Base-by-base conservation (phyloP, 1,140 invertebrate species). In the Galendromus occidentalis region DNA sequence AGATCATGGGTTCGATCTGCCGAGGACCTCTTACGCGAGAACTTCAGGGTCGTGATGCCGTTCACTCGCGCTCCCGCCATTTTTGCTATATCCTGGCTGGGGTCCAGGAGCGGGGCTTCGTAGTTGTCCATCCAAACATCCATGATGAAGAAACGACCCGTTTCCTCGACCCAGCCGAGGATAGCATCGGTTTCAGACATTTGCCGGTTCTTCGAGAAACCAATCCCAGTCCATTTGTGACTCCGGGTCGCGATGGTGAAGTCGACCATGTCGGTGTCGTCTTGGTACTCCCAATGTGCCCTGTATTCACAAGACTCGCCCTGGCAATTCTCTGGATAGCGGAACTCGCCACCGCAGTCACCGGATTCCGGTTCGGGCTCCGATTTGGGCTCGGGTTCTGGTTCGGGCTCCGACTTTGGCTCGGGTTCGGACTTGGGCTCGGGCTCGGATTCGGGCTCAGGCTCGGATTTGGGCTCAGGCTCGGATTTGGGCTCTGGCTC, bases 151-250 rank as follows among this genome's bases (percentile, higher is more conserved):
- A 84, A 82, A 20, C 86, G 78, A 78, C 84, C 65, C 79, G 80
- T 64, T 79, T 71, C 77, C 71, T 90, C 87, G 12, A 92, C 84
- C 86, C 87, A 91, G 9, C 89, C 89, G 17, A 94, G 77, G 7
- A 93, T 82, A 0, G 86, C 86, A 72, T 89, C 87, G 0, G 85
- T 85, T 78, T 87, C 83, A 7, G 84, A 80, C 90, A 93, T 93
- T 73, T 82, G 84, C 66, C 83, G 83, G 71, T 90, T 84, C 65
- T 88, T 80, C 30, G 88, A 91, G 75, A 96, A 93, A 14, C 86
- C 91, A 68, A 96, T 88, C 1, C 91, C 93, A 1, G 91, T 93
- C 93, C 93, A 97, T 14, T 82, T 80, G 67, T 90, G 83, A 0
- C 81, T 79, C 12, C 81, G 84, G 0, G 88, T 91, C 18, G 83